These are phyloP conservation scores for Macrochelys suwanniensis DNA, from an alignment of 2,797 vertebrate species.

Conservation along the genomic window DNA sequence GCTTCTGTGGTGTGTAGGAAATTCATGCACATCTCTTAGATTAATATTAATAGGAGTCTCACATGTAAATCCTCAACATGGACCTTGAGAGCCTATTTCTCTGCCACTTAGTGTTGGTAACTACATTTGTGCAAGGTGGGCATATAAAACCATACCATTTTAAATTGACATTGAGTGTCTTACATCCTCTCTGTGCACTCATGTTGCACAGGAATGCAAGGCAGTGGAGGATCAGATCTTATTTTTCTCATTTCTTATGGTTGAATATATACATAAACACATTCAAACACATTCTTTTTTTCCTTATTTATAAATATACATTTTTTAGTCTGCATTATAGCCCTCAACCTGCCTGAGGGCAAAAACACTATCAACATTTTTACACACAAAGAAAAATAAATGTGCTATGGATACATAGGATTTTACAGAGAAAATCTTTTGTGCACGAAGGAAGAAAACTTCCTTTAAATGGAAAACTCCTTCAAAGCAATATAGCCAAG, in stretches of 20 bases:
- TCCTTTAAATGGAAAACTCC: neutral
- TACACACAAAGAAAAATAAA: neutral
- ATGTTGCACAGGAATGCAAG: neutral
- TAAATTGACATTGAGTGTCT: neutral
- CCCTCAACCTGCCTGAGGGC: neutral
- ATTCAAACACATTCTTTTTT: neutral
- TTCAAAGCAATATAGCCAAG: neutral
- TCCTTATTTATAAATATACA: rapidly evolving
- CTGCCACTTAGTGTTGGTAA: neutral
- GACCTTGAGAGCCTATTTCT: neutral
- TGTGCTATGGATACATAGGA: neutral
- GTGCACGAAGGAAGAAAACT: neutral
- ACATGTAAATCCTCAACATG: neutral
- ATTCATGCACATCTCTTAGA: neutral
- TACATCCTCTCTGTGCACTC: neutral
- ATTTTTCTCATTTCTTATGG: neutral
- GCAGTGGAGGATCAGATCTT: neutral
- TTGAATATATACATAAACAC: neutral
- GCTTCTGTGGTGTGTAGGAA: neutral
- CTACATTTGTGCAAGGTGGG: neutral
- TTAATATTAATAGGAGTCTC: neutral
- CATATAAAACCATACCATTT: neutral
- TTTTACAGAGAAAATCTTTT: neutral
- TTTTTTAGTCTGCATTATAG: neutral
- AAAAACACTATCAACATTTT: neutral